Base-by-base conservation (phyloP, 2,113 vertebrate species). In the Otus sunia region DNA sequence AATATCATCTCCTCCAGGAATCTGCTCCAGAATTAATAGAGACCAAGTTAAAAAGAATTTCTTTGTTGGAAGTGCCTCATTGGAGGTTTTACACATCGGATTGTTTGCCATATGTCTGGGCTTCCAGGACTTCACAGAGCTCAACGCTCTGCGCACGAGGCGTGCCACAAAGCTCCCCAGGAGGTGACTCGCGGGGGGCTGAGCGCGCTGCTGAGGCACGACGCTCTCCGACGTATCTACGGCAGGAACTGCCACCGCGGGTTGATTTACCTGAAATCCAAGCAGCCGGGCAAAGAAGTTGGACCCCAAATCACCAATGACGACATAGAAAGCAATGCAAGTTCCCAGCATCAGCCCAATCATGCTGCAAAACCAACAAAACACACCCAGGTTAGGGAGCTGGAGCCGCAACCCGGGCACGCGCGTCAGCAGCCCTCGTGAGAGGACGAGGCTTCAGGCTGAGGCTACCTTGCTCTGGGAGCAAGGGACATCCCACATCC, bases 331-430 rank as follows among this genome's bases (percentile, higher is more conserved):
- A 80, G 99, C 99, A 4, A 99, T 99, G 78, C 99, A 99, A 19
- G 99, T 99, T 12, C 99, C 99, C 98, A 99, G 85, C 99, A 99
- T 99, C 97, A 99, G 98, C 72, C 99, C 99, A 6, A 99, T 99
- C 99, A 99, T 99, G 95, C 98, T 99, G 97, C 45, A 52, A 72
- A 86, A 69, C 49, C 36, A 85, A 91, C 22, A 69, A 76, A 58
- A 64, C 1, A 60, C 41, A 47, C 15, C 21, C 0, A 2, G 74
- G 83, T 37, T 5, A 92, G 83, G n/a, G 69, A 50, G 73, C 32
- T 10, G n/a, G 43, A 62, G 64, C 47, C 37, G 81, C 52, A 59
- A 26, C 34, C 62, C 53, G 9, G 39, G 59, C 19, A 78, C 0
- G 2, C 63, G 64, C 76, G 62, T 45, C n/a, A n/a, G n/a, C 34